Conservation (phyloP, 2,888 invertebrate genomes). For the Actias luna region DNA sequence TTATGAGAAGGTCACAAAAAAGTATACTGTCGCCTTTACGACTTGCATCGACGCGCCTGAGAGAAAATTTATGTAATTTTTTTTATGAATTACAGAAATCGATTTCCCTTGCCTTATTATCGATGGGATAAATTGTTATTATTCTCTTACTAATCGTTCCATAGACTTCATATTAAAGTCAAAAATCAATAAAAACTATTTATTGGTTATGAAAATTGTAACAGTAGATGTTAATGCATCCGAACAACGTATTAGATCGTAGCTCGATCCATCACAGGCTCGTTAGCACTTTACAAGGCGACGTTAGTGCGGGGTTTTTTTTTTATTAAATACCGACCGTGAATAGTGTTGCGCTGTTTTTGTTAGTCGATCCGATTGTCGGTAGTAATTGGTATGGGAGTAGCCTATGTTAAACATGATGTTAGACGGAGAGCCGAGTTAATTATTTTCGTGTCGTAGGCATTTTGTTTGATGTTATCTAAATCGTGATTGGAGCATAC, state of each 20-base stretch:
- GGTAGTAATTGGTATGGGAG: conserved; percentile 79
- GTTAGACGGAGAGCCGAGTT: conserved; percentile 72
- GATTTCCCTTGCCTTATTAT: conserved; percentile 55
- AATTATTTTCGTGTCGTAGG: conserved; percentile 80
- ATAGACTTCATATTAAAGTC: conserved; percentile 31
- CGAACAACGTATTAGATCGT: conserved; percentile 61
- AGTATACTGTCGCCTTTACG: conserved; percentile 60
- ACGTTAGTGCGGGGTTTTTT: conserved; percentile 41
- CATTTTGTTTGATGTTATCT: conserved; percentile 64
- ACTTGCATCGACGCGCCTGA: background rate
- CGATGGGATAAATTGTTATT: background rate
- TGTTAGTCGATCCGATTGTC: conserved; percentile 66
- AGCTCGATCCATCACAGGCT: conserved; percentile 73
- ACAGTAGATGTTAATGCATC: conserved; percentile 34
- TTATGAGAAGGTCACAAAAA: conserved; percentile 65
- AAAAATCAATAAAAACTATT: conserved; percentile 51
- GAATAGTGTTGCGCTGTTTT: conserved; percentile 69
- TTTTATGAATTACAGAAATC: conserved; percentile 67
- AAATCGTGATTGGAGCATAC: conserved; percentile 57
- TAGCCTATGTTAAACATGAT: conserved; percentile 77
- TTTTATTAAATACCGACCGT: conserved; percentile 54
- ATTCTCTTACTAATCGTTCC: background rate
- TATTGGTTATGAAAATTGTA: conserved; percentile 54
- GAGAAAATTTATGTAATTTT: conserved; percentile 64
- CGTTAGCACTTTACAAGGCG: conserved; percentile 68